Conservation (phyloP, 2,797 vertebrate genomes). For the Catostomus latipinnis region DNA sequence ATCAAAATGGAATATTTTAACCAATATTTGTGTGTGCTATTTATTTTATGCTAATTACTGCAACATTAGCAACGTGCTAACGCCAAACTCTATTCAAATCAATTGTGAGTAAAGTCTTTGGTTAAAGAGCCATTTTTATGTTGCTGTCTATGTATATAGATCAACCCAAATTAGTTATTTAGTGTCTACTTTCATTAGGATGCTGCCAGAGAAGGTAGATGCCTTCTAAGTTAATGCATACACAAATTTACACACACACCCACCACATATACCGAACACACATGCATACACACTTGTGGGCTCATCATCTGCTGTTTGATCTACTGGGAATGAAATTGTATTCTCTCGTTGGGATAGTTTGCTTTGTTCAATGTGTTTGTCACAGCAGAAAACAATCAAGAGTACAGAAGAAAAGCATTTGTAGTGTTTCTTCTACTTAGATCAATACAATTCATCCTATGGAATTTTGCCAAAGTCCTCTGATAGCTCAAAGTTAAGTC, state of each 20-base stretch:
- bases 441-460: constrained; percentile 48
- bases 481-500: constrained; percentile 16
- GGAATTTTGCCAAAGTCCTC: constrained; percentile 33
- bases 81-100: no score
- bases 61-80: no score
- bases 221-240: no score
- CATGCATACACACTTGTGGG: neutral
- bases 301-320: constrained; percentile 39
- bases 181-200: no score
- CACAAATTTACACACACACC: neutral
- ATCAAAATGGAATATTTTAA: no score
- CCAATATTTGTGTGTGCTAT: no score
- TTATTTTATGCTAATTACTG: no score
- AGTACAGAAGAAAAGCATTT: constrained; percentile 58
- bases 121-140: no score
- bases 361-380: constrained; percentile 50
- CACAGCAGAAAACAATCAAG: constrained; percentile 55
- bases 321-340: constrained; percentile 41
- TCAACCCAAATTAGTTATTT: no score
- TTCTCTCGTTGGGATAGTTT: constrained; percentile 40
- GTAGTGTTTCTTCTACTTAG: constrained; percentile 52
- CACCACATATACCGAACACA: neutral
- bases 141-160: no score
- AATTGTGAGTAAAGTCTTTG: no score
- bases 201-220: no score